Conservation (phyloP, 1,140 invertebrate genomes). For the Luehdorfia chinensis region DNA sequence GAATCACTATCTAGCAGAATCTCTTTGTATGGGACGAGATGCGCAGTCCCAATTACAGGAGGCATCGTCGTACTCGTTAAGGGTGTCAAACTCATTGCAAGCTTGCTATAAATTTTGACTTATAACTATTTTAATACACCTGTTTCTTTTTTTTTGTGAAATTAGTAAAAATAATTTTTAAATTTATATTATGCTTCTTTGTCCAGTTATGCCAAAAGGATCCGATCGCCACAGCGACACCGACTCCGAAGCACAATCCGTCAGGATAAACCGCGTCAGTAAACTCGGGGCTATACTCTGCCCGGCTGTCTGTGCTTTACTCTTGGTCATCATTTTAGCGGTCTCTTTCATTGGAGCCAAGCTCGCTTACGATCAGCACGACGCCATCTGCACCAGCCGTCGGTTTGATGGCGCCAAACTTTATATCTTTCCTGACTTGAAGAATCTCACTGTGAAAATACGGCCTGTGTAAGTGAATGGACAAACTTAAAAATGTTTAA, state of each 20-base stretch:
- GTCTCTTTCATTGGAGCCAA: constrained; percentile 45
- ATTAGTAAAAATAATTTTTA: too few relatives aligned
- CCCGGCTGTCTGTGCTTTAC: constrained; percentile 46
- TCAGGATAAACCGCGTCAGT: constrained; percentile 25
- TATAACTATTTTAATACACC: too few relatives aligned
- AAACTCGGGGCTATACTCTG: constrained; percentile 53
- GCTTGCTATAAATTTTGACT: too few relatives aligned
- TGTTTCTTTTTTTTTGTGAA: too few relatives aligned
- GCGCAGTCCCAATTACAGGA: too few relatives aligned
- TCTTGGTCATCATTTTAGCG: constrained; percentile 43
- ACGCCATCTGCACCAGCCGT: constrained; percentile 24
- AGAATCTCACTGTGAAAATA: constrained; percentile 9
- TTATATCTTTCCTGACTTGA: constrained; percentile 36
- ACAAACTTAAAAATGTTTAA: too few relatives aligned
- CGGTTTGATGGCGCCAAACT: constrained; percentile 20
- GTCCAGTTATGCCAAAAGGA: constrained; percentile 47
- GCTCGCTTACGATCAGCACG: constrained; percentile 48
- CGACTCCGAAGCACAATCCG: constrained; percentile 42
- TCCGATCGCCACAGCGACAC: constrained; percentile 31
- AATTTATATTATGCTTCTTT: too few relatives aligned
- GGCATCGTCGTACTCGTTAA: too few relatives aligned
- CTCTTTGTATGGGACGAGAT: too few relatives aligned
- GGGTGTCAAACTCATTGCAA: too few relatives aligned
- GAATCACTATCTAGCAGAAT: too few relatives aligned
- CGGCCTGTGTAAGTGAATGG: neutral